These are phyloP conservation scores for Piscicola geometra DNA, from an alignment of 2,888 invertebrate genomes.

Conservation along the genomic window DNA sequence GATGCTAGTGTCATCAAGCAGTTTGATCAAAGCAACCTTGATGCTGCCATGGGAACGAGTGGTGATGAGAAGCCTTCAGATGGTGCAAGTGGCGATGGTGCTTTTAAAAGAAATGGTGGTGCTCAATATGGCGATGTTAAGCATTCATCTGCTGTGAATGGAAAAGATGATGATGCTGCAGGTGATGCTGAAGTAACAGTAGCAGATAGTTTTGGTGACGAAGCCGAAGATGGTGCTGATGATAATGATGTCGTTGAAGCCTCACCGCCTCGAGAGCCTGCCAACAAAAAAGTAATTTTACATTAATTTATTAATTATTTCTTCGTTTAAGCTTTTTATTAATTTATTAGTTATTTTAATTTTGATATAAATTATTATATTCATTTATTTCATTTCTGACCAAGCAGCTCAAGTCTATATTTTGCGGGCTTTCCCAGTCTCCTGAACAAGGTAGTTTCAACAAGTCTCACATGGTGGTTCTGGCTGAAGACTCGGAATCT, in stretches of 20 bases:
- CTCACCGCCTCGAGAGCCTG: conserved; percentile 14
- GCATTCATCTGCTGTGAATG: too few species aligned
- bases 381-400: neutral
- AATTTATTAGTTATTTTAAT: neutral
- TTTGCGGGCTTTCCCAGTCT: conserved; percentile 14
- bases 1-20: too few species aligned
- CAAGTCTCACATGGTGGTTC: neutral
- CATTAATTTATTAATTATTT: neutral
- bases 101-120: neutral
- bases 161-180: neutral
- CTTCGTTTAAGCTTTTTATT: neutral
- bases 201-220: neutral
- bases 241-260: conserved; percentile 19
- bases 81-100: neutral
- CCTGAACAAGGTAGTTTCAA: neutral
- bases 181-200: neutral
- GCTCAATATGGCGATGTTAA: conserved; percentile 15
- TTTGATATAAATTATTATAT: neutral
- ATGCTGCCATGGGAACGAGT: neutral
- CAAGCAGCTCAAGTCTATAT: conserved; percentile 20
- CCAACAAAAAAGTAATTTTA: conserved; percentile 17
- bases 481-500: conserved; percentile 21
- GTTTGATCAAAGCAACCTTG: neutral
- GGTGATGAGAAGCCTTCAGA: neutral
- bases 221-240: neutral